Base-by-base conservation (phyloP, 1,140 invertebrate species). In the Drosophila sulfurigaster region DNA sequence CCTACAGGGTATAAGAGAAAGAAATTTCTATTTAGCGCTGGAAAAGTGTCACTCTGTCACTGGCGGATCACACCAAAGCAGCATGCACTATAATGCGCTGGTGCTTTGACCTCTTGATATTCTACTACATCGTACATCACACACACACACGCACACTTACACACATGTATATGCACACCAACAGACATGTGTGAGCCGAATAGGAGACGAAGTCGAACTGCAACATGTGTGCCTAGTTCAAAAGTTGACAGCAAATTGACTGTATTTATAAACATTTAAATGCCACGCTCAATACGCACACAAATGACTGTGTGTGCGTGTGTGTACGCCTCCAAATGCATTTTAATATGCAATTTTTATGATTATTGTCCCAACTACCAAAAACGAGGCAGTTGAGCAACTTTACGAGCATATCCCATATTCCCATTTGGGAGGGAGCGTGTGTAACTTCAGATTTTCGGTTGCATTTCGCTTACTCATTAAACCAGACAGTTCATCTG, bases 231-330 rank as follows among this genome's bases (percentile, higher is more conserved):
- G 86, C 78, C 81, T 69, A 85, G 85, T 90, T 89, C 85, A 90
- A 89, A 79, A 89, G 81, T 89, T 88, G 86, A 89, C 85, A 81
- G 78, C 78, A 89, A 89, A 89, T 89, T 89, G 85, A 85, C 85
- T 89, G 78, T 86, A 89, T 89, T 90, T 89, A 90, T 89, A 89
- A 89, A 89, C 85, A 89, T 79, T 88, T 87, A 73, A 73, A 75
- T 70, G 69, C 77, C 46, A 52, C 60, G 72, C 82, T 65, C 41
- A 79, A 78, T 75, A 78, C 78, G 69, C 72, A 4, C 49, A 15
- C 15, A 25, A 25, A 25, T 25, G 20, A 25, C 20, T 25, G 20
- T 25, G 32, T 41, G 32, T 52, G 16, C 28, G 7, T 64, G 49
- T 13, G 49, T 64, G 15, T 5, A 56, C 62, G 62, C 81, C 81